Percentiles rank a stretch among this genome's conserved stretches.
phyloP scores from a whole-genome alignment of 2,888 invertebrate genomes.

The Melieria picta region DNA sequence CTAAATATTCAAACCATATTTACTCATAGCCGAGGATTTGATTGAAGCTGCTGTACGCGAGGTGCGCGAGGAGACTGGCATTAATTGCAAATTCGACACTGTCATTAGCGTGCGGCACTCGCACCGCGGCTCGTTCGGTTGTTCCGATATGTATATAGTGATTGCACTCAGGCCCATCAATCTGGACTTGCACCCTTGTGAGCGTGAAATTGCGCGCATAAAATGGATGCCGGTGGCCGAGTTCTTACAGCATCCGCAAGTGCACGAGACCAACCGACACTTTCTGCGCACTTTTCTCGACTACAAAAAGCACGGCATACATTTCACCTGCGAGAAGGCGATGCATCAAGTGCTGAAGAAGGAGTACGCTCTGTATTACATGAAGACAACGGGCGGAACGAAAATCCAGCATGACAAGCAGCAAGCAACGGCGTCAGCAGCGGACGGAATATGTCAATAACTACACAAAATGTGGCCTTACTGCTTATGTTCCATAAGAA shows the following conservation, averaged over 20 bases:
- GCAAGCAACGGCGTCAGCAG: too few relatives aligned
- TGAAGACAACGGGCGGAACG: conserved; percentile 45
- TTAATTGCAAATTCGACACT: conserved; percentile 79
- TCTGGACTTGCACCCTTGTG: conserved; percentile 74
- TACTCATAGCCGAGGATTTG: conserved; percentile 80
- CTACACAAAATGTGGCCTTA: too few relatives aligned
- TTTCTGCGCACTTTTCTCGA: conserved; percentile 76
- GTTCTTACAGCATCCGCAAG: conserved; percentile 76
- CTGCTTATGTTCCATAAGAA: too few relatives aligned
- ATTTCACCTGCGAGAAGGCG: conserved; percentile 70
- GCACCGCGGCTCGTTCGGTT: conserved; percentile 79
- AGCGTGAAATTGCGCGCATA: conserved; percentile 80
- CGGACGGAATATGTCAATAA: too few relatives aligned
- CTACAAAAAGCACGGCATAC: conserved; percentile 71
- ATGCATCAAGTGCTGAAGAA: conserved; percentile 60
- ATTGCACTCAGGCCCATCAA: conserved; percentile 76
- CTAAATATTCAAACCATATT: neutral
- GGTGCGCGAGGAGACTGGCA: conserved; percentile 90
- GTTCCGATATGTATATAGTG: conserved; percentile 88
- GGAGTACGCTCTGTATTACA: conserved; percentile 59
- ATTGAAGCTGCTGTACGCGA: conserved; percentile 85
- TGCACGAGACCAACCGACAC: conserved; percentile 77
- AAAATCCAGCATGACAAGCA: too few relatives aligned
- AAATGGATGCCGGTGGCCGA: conserved; percentile 86
- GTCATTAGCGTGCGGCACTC: conserved; percentile 82